These are phyloP conservation scores for Crotalus helleri DNA, from an alignment of 2,113 vertebrate genomes.

Conservation along the genomic window DNA sequence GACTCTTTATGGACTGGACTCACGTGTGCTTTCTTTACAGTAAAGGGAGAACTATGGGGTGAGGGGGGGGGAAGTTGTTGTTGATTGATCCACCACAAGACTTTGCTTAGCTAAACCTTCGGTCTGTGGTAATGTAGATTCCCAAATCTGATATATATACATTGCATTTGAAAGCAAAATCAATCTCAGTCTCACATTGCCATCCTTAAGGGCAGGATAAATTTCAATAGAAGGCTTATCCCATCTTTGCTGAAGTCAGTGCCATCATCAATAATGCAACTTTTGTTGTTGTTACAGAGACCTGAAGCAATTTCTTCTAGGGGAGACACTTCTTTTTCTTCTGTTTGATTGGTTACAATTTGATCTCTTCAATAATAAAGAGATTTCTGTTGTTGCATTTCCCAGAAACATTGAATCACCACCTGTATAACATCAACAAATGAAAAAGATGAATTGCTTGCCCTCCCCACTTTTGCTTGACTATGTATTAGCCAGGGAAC, in stretches of 20 bases:
- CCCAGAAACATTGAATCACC: not conserved
- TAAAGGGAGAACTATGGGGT: not conserved
- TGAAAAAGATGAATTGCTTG: not conserved
- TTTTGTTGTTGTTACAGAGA: not conserved
- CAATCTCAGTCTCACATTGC: constrained; percentile 46
- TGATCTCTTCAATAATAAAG: constrained; percentile 24
- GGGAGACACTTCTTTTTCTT: not conserved
- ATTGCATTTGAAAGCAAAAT: constrained; percentile 50
- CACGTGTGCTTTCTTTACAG: not conserved
- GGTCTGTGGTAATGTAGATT: not conserved
- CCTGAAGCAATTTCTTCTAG: constrained; percentile 7
- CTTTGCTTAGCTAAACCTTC: not conserved
- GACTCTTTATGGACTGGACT: not conserved
- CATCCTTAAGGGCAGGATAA: constrained; percentile 44
- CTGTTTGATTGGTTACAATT: not conserved
- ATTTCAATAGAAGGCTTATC: constrained; percentile 44
- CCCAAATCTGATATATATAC: constrained; percentile 48
- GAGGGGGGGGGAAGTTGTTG: not conserved
- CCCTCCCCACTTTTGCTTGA: not conserved
- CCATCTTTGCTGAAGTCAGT: constrained; percentile 46
- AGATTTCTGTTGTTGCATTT: constrained; percentile 4
- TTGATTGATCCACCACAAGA: not conserved
- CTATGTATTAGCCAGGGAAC: not conserved
- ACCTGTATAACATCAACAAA: not conserved
- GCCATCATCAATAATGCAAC: constrained; percentile 19